Percentiles rank a stretch among this genome's conserved stretches.
Evolutionary conservation across 2,113 vertebrate genomes (phyloP).

Genomic region (Charina bottae): DNA sequence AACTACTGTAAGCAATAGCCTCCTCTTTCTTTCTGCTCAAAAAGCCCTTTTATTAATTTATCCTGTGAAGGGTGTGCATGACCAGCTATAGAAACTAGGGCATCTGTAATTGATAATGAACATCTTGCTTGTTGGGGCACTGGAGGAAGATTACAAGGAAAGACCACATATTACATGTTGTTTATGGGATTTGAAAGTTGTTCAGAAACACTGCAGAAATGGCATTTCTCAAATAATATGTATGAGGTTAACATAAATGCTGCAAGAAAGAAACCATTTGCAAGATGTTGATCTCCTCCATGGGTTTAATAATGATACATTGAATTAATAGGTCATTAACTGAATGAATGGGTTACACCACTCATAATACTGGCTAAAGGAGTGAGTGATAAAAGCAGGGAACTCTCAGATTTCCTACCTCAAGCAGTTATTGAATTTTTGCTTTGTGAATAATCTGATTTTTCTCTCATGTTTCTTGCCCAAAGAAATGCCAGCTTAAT

Average conservation of each 20-base stretch:
- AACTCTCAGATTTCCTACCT: neutral
- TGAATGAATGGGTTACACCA: neutral
- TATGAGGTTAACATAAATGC: neutral
- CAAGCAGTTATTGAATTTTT: neutral
- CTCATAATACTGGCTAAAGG: neutral
- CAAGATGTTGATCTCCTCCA: neutral
- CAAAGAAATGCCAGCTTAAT: constrained; percentile 55
- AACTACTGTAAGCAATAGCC: neutral
- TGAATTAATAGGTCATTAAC: neutral
- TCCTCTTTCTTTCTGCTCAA: neutral
- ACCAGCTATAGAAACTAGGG: neutral
- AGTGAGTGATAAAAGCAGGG: neutral
- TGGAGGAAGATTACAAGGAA: neutral
- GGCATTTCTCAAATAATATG: neutral
- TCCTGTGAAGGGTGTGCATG: neutral
- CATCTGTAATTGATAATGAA: neutral
- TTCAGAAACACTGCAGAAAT: neutral
- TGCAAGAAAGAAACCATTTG: neutral
- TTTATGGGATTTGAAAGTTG: neutral
- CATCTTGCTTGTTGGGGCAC: neutral
- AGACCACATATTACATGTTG: neutral
- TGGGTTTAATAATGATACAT: neutral
- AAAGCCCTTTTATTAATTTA: neutral
- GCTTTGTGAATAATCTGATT: neutral
- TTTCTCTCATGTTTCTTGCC: constrained; percentile 51